Percentiles rank a stretch among this genome's conserved stretches.
These are phyloP conservation scores for Tiphia femorata DNA, from an alignment of 2,888 invertebrate species.

Conservation along the genomic window DNA sequence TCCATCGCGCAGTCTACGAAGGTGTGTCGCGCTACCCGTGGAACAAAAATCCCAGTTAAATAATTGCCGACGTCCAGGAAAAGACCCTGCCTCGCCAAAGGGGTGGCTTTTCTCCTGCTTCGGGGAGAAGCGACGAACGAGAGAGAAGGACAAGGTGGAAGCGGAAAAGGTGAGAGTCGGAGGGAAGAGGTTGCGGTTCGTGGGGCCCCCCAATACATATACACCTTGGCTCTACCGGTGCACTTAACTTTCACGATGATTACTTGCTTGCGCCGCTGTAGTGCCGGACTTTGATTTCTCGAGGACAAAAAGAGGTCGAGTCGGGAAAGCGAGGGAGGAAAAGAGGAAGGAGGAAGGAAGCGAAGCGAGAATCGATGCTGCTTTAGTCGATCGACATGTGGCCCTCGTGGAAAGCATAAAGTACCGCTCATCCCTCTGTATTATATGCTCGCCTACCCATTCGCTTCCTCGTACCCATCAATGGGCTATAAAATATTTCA, in stretches of 20 bases:
- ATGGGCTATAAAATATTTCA: too few species aligned
- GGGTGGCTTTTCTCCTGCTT: slow-evolving; percentile 13
- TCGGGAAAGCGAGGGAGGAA: not conserved
- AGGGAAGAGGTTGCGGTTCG: not conserved
- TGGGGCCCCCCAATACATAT: slow-evolving; percentile 1
- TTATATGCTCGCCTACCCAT: slow-evolving; percentile 19
- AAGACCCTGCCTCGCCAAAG: slow-evolving; percentile 17
- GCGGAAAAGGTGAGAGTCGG: too few species aligned
- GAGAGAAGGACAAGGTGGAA: too few species aligned
- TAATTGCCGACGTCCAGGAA: slow-evolving; percentile 39
- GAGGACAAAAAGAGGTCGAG: not conserved
- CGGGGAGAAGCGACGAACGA: too few species aligned
- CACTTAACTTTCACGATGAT: slow-evolving; percentile 46
- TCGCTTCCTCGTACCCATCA: too few species aligned
- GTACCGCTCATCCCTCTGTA: slow-evolving; percentile 18
- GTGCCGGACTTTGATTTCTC: slow-evolving; percentile 19
- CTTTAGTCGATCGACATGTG: slow-evolving; percentile 23
- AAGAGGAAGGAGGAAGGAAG: not conserved
- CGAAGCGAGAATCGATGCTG: slow-evolving; percentile 12
- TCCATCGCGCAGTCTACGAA: not conserved
- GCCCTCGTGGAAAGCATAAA: slow-evolving; percentile 24
- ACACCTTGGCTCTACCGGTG: slow-evolving; percentile 14
- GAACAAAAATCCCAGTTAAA: slow-evolving; percentile 51
- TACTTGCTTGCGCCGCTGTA: slow-evolving; percentile 22
- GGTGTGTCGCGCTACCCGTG: slow-evolving; percentile 6